Base-by-base conservation (phyloP, 2,113 vertebrate species). In the Euleptes europaea region DNA sequence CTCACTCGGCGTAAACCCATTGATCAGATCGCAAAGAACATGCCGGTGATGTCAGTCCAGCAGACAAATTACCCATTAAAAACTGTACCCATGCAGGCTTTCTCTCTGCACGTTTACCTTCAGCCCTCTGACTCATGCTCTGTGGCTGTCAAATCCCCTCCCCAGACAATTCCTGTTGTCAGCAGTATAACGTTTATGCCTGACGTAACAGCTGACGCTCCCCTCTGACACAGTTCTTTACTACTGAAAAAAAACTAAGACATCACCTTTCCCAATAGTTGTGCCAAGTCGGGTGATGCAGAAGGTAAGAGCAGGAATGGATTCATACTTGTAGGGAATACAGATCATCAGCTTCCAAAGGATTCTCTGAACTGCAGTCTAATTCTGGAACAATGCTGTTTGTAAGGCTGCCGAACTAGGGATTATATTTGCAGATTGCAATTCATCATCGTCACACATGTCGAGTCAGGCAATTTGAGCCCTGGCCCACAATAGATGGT, bases 161-260 rank as follows among this genome's bases (percentile, higher is more conserved):
- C 19, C 26, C 49, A 84, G 80, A 81, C 31, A 5, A 63, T 88
- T 63, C 23, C 31, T 44, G 47, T 83, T 80, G 74, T 70, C 80
- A 88, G 88, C 88, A 85, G 83, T 77, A 82, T 44, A 86, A 11
- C 70, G n/a, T 54, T 80, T 31, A 40, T 74, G 88, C 84, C 69
- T 86, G 65, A 78, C 82, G n/a, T 73, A 82, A 47, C 13, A 28
- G 67, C 42, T 79, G 67, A 73, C 54, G 40, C 65, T 23, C 17
- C 31, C 31, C 21, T 66, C 44, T 69, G 42, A 83, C 11, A 49
- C n/a, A 44, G 40, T n/a, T 73, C 54, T 33, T 85, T 44, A 31
- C 31, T 85, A 63, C 69, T 57, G 17, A 35, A 79, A 38, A 67
- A 73, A 63, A 65, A 35, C 10, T 1, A 72, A 60, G 54, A 3